Evolutionary conservation across 2,797 vertebrate species (phyloP), one percentile per base, ranked within the genome.

Genomic region (Pelochelys cantorii): DNA sequence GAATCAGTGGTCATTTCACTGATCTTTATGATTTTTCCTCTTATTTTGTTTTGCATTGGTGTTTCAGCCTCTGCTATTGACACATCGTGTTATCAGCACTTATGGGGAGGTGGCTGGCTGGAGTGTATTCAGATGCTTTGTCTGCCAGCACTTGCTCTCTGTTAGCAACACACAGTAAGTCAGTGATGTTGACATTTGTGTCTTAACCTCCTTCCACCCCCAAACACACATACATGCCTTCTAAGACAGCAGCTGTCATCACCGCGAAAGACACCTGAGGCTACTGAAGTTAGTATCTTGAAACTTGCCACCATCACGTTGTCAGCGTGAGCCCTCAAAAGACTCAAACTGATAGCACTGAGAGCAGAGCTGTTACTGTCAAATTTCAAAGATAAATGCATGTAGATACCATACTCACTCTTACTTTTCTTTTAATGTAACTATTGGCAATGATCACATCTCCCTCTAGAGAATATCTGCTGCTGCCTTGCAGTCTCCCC

Each of bases 121-220:
- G 62, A 91, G 42, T 86, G 68, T 80, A 83, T 59, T 56, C 42
- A 80, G 77, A 78, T 23, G 68, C 23, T 34, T 29, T 89, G n/a
- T 37, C 86, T 79, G 92, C 89, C 91, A 68, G 3, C 23, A 6
- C 81, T 92, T 88, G 37, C 53, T 82, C 42, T 92, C 55, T 5
- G 83, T 83, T 81, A 2, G 0, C 65, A 88, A 56, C 34, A 78
- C 83, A 75, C 93, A 95, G 15, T 81, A 79, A 23, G 1, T 92
- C 53, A n/a, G 65, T 81, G 84, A 83, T 34, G 60, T 82, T 97
- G 95, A 91, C 92, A 78, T 87, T 95, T 56, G 1, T 94, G 81
- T 84, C 78, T 83, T 94, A 88, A 48, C 56, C 48, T 42, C 95
- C 77, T 82, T 71, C 29, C 83, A 22, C 78, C 37, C 48, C 42